These are phyloP conservation scores for Gila orcuttii DNA, from an alignment of 2,113 vertebrate species.

Conservation along the genomic window DNA sequence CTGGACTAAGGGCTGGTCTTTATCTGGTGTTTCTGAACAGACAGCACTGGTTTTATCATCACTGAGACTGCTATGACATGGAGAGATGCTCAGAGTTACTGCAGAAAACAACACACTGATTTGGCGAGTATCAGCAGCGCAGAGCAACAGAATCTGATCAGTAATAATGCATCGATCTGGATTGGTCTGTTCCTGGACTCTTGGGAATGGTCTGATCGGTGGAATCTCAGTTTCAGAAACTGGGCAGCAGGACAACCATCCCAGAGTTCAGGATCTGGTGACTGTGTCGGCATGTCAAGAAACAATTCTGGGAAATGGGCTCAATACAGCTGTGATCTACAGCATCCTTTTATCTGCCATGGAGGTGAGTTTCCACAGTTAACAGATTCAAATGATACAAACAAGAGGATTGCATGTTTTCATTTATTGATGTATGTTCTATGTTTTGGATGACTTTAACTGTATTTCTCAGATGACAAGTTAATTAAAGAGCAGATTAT, in stretches of 20 bases:
- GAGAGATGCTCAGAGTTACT: conserved; percentile 41
- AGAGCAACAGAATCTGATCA: not conserved
- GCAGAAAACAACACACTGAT: conserved; percentile 37
- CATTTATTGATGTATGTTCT: too few species aligned
- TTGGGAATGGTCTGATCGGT: conserved; percentile 18
- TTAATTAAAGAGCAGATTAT: too few species aligned
- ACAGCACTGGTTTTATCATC: not conserved
- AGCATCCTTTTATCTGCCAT: conserved; percentile 41
- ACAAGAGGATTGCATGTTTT: too few species aligned
- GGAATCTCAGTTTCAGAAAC: not conserved
- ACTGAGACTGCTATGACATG: not conserved
- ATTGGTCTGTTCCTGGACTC: conserved; percentile 46
- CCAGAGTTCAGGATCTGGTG: not conserved
- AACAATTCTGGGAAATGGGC: conserved; percentile 24
- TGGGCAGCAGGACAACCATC: conserved; percentile 6
- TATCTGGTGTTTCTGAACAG: conserved; percentile 35
- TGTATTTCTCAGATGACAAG: too few species aligned
- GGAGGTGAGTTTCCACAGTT: not conserved
- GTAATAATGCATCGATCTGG: not conserved
- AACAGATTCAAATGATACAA: not conserved
- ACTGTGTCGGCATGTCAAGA: conserved; percentile 28
- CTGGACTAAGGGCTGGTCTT: not conserved
- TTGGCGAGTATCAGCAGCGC: conserved; percentile 11
- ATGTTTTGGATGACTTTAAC: too few species aligned
- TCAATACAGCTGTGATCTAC: not conserved